Evolutionary conservation across 2,113 vertebrate genomes (phyloP).

Genomic region (Rynchops niger): DNA sequence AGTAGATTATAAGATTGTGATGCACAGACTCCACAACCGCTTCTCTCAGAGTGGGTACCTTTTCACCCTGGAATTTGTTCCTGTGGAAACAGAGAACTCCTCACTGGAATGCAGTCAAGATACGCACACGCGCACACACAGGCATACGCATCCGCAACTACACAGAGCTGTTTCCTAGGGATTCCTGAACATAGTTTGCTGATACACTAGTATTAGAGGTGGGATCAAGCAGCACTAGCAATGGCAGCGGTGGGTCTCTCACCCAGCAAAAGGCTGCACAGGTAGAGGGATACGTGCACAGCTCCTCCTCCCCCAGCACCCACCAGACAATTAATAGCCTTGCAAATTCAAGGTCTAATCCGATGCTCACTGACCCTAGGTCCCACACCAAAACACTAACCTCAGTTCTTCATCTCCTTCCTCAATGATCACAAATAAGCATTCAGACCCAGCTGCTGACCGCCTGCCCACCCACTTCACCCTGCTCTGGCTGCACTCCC

Average conservation of each 20-base stretch:
- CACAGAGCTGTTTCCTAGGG: background rate
- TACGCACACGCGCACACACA: fast-evolving
- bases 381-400: background rate
- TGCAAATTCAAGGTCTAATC: background rate
- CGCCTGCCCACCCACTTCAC: background rate
- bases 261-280: background rate
- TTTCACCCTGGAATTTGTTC: slow-evolving; percentile 84
- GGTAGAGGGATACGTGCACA: background rate
- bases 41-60: slow-evolving; percentile 89
- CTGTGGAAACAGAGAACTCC: slow-evolving; percentile 64
- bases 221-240: background rate
- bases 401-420: background rate
- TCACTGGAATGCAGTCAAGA: background rate
- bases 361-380: fast-evolving
- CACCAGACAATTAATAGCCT: background rate
- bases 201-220: background rate
- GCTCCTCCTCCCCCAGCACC: background rate
- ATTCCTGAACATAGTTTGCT: background rate
- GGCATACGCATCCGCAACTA: background rate
- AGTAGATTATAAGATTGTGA: slow-evolving; percentile 88
- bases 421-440: background rate
- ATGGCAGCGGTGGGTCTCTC: background rate
- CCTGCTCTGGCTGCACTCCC: background rate
- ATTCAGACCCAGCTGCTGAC: background rate
- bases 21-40: slow-evolving; percentile 86